phyloP scores from a whole-genome alignment of 35 echinoderm and acorn worm genomes.

The Heliocidaris erythrogramma region DNA sequence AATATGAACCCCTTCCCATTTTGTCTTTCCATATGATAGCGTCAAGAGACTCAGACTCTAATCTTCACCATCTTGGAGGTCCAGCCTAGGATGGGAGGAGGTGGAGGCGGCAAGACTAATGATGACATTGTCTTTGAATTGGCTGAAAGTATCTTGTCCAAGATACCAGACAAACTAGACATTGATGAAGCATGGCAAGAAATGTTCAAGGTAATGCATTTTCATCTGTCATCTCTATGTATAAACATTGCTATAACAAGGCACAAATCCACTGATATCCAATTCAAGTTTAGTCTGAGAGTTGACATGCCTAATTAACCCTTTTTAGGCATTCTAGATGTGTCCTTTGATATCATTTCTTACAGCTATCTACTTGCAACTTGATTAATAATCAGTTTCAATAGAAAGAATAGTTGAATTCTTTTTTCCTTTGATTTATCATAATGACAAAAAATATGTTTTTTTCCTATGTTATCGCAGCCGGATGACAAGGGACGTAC shows the following conservation, averaged over 20 bases:
- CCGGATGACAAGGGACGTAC: constrained; percentile 89
- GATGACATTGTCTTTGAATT: constrained; percentile 96
- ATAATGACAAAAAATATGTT: background rate
- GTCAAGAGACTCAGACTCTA: constrained; percentile 90
- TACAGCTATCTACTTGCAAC: too few relatives aligned
- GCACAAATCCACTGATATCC: background rate
- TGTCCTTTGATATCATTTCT: background rate
- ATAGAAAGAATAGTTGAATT: background rate
- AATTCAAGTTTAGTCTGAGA: background rate
- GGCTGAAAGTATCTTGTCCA: constrained; percentile 83
- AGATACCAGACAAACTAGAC: constrained; percentile 86
- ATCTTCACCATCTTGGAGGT: constrained; percentile 94
- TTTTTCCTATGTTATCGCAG: constrained; percentile 49
- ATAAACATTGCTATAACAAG: background rate
- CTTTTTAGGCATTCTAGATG: too few relatives aligned
- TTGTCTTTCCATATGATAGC: constrained; percentile 47
- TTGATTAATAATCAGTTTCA: too few relatives aligned
- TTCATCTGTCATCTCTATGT: background rate
- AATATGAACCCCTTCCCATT: background rate
- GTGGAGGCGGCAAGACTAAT: constrained; percentile 86
- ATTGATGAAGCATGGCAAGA: constrained; percentile 87
- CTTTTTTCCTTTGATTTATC: constrained; percentile 1
- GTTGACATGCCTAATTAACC: background rate
- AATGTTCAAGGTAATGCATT: constrained; percentile 89
- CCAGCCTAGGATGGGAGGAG: constrained; percentile 90